A percentile compares a stretch with the other conserved stretches of the same genome.
Conservation (phyloP, 1,140 invertebrate genomes). For the Neotoxoptera formosana region DNA sequence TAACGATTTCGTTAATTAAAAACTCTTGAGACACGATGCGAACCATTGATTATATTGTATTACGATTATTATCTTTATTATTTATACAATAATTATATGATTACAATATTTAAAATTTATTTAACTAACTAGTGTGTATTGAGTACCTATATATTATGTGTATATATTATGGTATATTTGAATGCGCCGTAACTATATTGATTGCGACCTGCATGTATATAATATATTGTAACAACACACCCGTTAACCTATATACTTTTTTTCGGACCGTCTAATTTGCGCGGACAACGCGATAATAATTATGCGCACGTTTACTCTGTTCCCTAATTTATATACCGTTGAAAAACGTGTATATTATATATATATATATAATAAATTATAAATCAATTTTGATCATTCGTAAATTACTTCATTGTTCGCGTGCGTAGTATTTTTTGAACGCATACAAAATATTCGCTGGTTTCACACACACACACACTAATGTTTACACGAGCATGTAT, state of each 20-base stretch:
- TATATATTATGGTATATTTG: not conserved
- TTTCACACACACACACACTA: not conserved
- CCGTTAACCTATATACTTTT: conserved; percentile 23
- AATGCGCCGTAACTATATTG: not conserved
- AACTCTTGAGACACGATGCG: not conserved
- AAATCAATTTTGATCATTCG: not conserved
- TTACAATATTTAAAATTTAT: not conserved
- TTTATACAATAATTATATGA: too few relatives aligned
- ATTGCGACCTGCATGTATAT: not conserved
- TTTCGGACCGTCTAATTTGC: conserved; percentile 29
- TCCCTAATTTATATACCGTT: not conserved
- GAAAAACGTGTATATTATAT: not conserved
- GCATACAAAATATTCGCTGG: not conserved
- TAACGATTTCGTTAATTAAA: not conserved
- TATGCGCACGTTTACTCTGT: not conserved
- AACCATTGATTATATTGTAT: not conserved
- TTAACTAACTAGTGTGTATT: not conserved
- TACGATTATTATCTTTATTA: not conserved
- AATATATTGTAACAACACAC: not conserved
- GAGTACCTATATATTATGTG: not conserved
- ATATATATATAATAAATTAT: not conserved
- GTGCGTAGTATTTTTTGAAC: not conserved
- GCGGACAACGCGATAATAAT: conserved; percentile 28
- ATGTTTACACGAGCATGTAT: too few relatives aligned
- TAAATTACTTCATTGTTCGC: conserved; percentile 32